These are phyloP conservation scores for Hetaerina americana DNA, from an alignment of 1,140 invertebrate species.

Conservation along the genomic window DNA sequence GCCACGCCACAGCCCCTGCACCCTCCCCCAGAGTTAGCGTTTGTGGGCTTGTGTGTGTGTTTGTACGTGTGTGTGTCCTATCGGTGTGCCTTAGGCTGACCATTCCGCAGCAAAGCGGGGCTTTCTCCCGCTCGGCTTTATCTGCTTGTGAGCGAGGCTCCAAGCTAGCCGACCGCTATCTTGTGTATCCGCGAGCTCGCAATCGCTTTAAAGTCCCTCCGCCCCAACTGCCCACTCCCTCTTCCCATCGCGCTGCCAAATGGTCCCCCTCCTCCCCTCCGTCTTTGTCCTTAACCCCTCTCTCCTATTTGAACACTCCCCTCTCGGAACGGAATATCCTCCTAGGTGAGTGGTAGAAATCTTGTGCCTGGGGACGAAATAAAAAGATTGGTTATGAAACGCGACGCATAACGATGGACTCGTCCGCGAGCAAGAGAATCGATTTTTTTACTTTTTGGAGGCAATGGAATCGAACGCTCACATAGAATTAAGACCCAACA, in stretches of 20 bases:
- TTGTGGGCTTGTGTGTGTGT: background rate
- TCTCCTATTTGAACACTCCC: no score
- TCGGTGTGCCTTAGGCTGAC: background rate
- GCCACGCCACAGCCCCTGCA: background rate
- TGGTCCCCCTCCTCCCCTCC: background rate
- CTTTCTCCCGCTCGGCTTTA: background rate
- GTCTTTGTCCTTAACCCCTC: no score
- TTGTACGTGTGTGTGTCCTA: background rate
- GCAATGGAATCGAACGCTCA: no score
- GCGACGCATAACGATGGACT: no score
- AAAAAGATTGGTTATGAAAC: no score
- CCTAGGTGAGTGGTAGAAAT: no score
- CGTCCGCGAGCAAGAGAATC: no score
- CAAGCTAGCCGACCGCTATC: background rate
- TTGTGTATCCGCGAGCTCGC: background rate
- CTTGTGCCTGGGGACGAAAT: no score
- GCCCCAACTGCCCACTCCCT: background rate
- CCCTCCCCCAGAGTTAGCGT: background rate
- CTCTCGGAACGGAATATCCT: no score
- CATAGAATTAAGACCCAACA: no score
- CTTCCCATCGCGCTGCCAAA: background rate
- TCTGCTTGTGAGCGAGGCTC: background rate
- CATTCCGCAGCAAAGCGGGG: background rate
- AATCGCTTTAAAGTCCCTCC: background rate
- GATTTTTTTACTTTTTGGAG: no score